Base-by-base conservation (phyloP, 30 jellyfish, hydroid and myxozoan genomes). In the Rhopilema esculentum region DNA sequence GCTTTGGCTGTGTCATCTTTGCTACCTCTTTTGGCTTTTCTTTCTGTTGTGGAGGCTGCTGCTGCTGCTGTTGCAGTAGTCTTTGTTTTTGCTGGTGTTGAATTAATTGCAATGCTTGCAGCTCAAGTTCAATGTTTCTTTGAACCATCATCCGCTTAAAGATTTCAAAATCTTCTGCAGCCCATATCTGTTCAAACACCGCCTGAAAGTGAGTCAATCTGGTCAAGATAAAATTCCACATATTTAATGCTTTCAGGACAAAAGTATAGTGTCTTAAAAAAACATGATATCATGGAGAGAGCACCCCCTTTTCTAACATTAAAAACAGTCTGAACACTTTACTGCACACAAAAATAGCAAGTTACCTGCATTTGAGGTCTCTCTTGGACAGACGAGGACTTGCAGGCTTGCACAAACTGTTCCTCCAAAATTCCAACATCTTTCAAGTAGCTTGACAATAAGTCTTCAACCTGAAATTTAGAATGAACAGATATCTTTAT, bases 371-470 rank as follows among this genome's bases (percentile, higher is more conserved):
- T 79, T 66, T 78, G 95, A 18, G 97, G 93, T 27, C 89, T 79
- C 26, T 77, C 49, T 75, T 88, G 97, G 8, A 90, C 89, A 18
- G 93, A 32, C 26, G 97, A 96, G 19, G 99, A 83, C 33, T 91
- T 84, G 72, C 99, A 96, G 4, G 99, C 98, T 65, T 96, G 79
- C 26, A 91, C 95, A 88, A 96, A 96, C 64, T 96, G 99, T 49
- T 96, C 97, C 75, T 96, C 99, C 9, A 91, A 66, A 12, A 96
- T 96, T 2, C 99, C 99, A 77, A 96, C 99, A 91, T 96, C 99
- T 70, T 91, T 87, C 67, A 96, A 74, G 68, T 91, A 96, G 75
- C 98, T 91, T 67, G 97, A 82, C 29, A 96, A 68, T 82, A 96
- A 76, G 48, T 64, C 89, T 67, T 93, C 98, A 4, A 93, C 98